Conservation (phyloP, 2,797 vertebrate species). For the Selene dorsalis region DNA sequence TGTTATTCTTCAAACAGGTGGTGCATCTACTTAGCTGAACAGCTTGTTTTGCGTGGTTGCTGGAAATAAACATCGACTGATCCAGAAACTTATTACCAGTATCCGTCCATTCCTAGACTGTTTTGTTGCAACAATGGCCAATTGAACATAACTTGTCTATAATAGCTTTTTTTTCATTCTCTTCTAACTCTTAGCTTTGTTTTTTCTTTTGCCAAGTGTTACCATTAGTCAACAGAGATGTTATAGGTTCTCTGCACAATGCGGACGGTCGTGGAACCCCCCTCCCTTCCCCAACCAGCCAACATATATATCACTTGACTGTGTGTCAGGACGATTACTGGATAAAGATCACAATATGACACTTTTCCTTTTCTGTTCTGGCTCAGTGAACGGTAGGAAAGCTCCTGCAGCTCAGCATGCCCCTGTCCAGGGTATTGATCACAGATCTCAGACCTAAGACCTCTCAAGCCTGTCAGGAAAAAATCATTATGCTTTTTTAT, state of each 20-base stretch:
- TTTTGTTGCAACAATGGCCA: constrained; percentile 57
- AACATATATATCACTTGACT: constrained; percentile 92
- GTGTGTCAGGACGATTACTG: constrained; percentile 94
- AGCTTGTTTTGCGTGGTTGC: constrained; percentile 49
- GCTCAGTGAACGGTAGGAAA: constrained; percentile 91
- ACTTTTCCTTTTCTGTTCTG: constrained; percentile 94
- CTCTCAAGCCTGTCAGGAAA: constrained; percentile 70
- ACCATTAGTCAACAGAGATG: constrained; percentile 61
- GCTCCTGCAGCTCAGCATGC: constrained; percentile 78
- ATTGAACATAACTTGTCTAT: constrained; percentile 72
- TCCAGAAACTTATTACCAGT: constrained; percentile 58
- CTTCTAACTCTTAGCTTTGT: constrained; percentile 43
- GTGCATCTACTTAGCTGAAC: constrained; percentile 52
- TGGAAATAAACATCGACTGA: constrained; percentile 68
- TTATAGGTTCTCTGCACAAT: constrained; percentile 60
- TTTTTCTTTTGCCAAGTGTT: constrained; percentile 36
- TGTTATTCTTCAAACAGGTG: constrained; percentile 44
- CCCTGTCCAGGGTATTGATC: constrained; percentile 81
- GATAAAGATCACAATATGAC: constrained; percentile 99
- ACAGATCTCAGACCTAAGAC: constrained; percentile 75
- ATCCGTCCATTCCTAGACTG: constrained; percentile 52
- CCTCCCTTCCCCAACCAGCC: constrained; percentile 79
- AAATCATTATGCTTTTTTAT: constrained; percentile 65
- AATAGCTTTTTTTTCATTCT: constrained; percentile 62
- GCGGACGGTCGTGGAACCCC: constrained; percentile 82